Percentiles rank a stretch among this genome's conserved stretches.
Conservation (phyloP, 2,888 invertebrate species). For the Cantharis nigra region DNA sequence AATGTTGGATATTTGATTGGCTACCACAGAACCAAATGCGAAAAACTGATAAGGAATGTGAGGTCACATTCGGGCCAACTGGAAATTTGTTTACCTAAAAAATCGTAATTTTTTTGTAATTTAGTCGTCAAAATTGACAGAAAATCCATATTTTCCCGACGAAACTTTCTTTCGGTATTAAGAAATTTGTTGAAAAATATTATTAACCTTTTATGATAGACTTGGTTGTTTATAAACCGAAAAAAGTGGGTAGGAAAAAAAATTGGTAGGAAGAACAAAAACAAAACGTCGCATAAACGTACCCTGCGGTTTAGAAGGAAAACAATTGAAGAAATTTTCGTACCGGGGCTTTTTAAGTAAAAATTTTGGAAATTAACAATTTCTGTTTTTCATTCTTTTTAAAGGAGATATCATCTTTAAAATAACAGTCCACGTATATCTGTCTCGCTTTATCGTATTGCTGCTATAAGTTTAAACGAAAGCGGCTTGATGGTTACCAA, state of each 20-base stretch:
- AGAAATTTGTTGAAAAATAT: not conserved
- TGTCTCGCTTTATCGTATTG: conserved; percentile 43
- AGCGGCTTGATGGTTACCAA: conserved; percentile 37
- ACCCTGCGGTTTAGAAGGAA: not conserved
- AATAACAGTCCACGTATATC: conserved; percentile 47
- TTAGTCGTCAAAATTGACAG: not conserved
- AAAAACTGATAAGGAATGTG: not conserved
- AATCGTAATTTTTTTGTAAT: not conserved
- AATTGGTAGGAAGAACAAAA: not conserved
- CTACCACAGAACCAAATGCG: not conserved
- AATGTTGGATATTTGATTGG: too few relatives aligned
- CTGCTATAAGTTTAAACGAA: conserved; percentile 38
- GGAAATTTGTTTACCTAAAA: not conserved
- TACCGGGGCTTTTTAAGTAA: conserved; percentile 8
- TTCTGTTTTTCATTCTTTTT: conserved; percentile 33
- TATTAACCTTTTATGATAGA: not conserved
- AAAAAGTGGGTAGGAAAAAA: not conserved
- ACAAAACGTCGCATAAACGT: not conserved
- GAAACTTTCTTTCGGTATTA: not conserved
- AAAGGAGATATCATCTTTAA: conserved; percentile 49
- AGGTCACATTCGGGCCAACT: not conserved
- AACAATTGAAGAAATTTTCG: not conserved
- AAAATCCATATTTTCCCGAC: not conserved
- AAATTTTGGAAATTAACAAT: conserved; percentile 30
- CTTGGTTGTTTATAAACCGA: not conserved